A percentile compares a stretch with the other conserved stretches of the same genome.
phyloP scores from a whole-genome alignment of 2,888 invertebrate genomes.

The Lasioglossum vierecki region DNA sequence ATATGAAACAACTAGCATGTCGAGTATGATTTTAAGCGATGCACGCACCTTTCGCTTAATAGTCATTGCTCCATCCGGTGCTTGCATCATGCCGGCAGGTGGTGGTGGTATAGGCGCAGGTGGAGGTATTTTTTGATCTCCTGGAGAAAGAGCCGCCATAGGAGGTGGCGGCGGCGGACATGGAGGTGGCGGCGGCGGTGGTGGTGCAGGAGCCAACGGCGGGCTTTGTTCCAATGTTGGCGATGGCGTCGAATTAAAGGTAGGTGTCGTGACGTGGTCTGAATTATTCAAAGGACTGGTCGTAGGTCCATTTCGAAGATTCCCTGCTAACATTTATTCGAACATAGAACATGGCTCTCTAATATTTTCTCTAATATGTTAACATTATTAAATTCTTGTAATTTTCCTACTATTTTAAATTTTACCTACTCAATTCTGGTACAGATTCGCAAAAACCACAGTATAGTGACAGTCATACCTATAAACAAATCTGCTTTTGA shows the following conservation, averaged over 20 bases:
- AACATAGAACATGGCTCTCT: not conserved
- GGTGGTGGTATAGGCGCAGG: slow-evolving; percentile 90
- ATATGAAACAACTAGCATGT: not conserved
- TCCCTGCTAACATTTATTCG: slow-evolving; percentile 67
- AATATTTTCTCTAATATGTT: not conserved
- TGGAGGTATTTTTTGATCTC: slow-evolving; percentile 82
- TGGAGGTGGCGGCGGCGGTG: slow-evolving; percentile 85
- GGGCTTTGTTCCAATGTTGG: slow-evolving; percentile 84
- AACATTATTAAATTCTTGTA: no score
- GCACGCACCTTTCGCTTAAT: slow-evolving; percentile 92
- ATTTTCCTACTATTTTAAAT: no score
- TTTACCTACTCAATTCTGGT: no score
- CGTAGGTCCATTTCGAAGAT: slow-evolving; percentile 77
- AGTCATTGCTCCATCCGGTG: slow-evolving; percentile 94
- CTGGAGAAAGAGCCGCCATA: slow-evolving; percentile 85
- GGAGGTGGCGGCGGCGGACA: slow-evolving; percentile 85
- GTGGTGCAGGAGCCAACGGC: slow-evolving; percentile 86
- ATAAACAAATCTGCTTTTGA: no score
- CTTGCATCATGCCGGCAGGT: slow-evolving; percentile 91
- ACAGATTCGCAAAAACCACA: no score
- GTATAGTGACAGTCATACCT: no score
- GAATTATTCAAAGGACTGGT: slow-evolving; percentile 74
- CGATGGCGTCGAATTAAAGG: slow-evolving; percentile 78
- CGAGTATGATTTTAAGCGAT: slow-evolving; percentile 12
- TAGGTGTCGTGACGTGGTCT: slow-evolving; percentile 73